Conservation (phyloP, 2,113 vertebrate genomes). For the Strigops habroptila region DNA sequence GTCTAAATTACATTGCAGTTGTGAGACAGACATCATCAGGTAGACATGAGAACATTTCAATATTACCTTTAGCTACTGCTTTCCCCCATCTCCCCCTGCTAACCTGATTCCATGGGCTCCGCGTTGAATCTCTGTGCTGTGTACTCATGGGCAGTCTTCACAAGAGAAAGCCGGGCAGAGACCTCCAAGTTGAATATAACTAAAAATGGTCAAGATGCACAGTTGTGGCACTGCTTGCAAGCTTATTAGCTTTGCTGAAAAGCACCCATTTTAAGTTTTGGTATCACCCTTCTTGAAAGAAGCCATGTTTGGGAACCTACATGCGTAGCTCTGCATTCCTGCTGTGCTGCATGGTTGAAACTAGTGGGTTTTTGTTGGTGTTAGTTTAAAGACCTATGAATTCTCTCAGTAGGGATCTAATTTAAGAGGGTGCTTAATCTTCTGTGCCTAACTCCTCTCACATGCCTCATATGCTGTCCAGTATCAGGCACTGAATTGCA, state of each 20-base stretch:
- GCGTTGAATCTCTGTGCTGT: not conserved
- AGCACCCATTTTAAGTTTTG: not conserved
- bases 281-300: not conserved
- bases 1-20: not conserved
- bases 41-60: not conserved
- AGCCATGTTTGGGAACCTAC: not conserved
- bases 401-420: not conserved
- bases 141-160: not conserved
- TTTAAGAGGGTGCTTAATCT: not conserved
- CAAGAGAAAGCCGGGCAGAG: not conserved
- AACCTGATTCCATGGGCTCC: not conserved
- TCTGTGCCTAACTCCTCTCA: not conserved
- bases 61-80: not conserved
- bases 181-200: not conserved
- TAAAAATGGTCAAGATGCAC: not conserved
- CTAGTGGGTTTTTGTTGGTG: not conserved
- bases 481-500: not conserved
- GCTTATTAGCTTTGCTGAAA: not conserved
- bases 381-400: not conserved
- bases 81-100: accelerated
- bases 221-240: not conserved
- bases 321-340: not conserved
- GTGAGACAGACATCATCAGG: not conserved
- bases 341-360: not conserved
- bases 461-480: not conserved